Evolutionary conservation across 2,113 vertebrate genomes (phyloP).

Genomic region (Poeciliopsis retropinna): DNA sequence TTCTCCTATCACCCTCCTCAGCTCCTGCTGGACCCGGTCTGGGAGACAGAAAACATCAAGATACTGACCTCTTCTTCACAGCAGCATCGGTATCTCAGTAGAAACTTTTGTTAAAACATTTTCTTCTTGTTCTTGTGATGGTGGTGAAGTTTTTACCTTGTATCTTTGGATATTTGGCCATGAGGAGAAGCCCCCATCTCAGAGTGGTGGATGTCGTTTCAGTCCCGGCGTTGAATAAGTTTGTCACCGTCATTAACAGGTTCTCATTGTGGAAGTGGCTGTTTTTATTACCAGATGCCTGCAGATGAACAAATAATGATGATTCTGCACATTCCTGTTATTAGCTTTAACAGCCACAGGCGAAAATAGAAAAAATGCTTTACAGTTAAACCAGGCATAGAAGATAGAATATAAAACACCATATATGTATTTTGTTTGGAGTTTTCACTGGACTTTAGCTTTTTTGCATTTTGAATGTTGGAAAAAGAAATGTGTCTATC

Average conservation of each 20-base stretch:
- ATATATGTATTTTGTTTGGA: too few relatives aligned
- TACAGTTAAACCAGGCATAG: too few relatives aligned
- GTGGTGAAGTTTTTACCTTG: slow-evolving; percentile 62
- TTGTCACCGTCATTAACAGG: background rate
- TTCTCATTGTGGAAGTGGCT: background rate
- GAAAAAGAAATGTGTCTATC: too few relatives aligned
- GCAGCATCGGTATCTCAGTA: background rate
- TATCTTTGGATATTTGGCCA: slow-evolving; percentile 77
- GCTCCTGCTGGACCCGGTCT: slow-evolving; percentile 53
- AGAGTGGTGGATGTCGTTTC: slow-evolving; percentile 69
- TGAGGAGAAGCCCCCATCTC: slow-evolving; percentile 70
- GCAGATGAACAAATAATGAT: too few relatives aligned
- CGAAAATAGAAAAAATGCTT: too few relatives aligned
- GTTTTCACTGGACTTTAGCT: too few relatives aligned
- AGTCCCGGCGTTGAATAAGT: slow-evolving; percentile 60
- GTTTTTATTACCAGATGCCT: slow-evolving; percentile 3
- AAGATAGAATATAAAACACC: too few relatives aligned
- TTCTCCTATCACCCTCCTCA: slow-evolving; percentile 27
- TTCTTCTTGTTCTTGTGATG: background rate
- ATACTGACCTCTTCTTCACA: background rate
- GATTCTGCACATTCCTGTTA: background rate
- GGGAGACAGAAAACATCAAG: background rate
- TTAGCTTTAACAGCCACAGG: background rate
- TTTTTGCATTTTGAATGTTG: too few relatives aligned
- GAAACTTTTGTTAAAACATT: background rate